Percentiles rank a stretch among this genome's conserved stretches.
Evolutionary conservation across 2,888 invertebrate genomes (phyloP).

Genomic region (Drosophila nr. perissopoda): DNA sequence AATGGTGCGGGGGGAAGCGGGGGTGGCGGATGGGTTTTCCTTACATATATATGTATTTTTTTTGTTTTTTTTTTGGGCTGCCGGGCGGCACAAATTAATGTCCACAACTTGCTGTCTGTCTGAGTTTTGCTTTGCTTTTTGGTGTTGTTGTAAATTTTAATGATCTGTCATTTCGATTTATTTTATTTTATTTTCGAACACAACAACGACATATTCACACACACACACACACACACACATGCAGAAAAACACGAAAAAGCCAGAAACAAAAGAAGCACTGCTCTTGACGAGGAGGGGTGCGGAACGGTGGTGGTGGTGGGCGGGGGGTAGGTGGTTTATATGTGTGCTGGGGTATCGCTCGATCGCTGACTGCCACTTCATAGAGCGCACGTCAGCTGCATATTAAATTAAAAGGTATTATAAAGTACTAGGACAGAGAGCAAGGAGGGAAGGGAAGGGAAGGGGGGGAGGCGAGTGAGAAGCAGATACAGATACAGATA

Average conservation of each 20-base stretch:
- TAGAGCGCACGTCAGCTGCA: conserved; percentile 79
- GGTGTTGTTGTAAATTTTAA: conserved; percentile 83
- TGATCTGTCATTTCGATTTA: conserved; percentile 85
- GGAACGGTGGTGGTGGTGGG: background rate
- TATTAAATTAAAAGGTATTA: conserved; percentile 82
- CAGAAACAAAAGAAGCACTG: conserved; percentile 59
- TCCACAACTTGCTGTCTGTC: conserved; percentile 65
- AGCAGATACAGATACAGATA: background rate
- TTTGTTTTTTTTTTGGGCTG: conserved; percentile 7
- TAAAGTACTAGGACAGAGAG: conserved; percentile 67
- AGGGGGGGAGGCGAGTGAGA: background rate
- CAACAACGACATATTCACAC: conserved; percentile 44
- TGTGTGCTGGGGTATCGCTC: conserved; percentile 29
- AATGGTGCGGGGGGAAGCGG: background rate
- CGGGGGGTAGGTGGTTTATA: background rate
- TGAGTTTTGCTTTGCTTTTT: conserved; percentile 39
- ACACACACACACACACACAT: conserved; percentile 7
- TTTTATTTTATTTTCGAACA: conserved; percentile 79
- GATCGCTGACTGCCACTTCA: conserved; percentile 59
- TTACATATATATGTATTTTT: background rate
- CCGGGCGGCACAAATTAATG: conserved; percentile 62
- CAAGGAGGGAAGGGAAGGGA: background rate
- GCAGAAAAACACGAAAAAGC: background rate
- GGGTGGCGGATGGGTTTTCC: background rate
- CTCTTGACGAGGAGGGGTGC: background rate